These are phyloP conservation scores for Percina caprodes DNA, from an alignment of 2,113 vertebrate genomes.

Conservation along the genomic window DNA sequence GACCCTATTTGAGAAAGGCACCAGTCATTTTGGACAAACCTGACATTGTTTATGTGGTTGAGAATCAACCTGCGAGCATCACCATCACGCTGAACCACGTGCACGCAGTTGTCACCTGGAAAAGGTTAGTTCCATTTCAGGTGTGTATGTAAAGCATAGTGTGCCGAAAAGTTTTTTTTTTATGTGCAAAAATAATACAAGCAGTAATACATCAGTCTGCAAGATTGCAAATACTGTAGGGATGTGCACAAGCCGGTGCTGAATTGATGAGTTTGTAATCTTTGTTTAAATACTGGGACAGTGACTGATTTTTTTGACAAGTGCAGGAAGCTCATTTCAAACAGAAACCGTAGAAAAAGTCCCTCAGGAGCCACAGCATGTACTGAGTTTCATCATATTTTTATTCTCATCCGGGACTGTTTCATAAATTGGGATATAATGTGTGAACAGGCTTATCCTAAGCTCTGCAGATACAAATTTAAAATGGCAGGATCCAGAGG, in stretches of 20 bases:
- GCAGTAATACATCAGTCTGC: not conserved
- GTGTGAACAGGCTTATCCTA: not conserved
- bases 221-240: not conserved
- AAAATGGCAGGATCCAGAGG: not conserved
- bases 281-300: not conserved
- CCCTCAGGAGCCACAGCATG: not conserved
- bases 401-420: not conserved
- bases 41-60: slow-evolving; percentile 89
- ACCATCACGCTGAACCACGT: slow-evolving; percentile 94
- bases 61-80: slow-evolving; percentile 88
- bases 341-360: not conserved
- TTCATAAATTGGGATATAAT: not conserved
- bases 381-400: slow-evolving; percentile 9
- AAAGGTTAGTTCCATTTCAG: slow-evolving; percentile 83
- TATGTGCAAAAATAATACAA: not conserved
- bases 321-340: not conserved
- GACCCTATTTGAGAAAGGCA: slow-evolving; percentile 88
- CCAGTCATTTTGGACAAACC: slow-evolving; percentile 92
- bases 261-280: not conserved
- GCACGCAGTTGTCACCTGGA: slow-evolving; percentile 91
- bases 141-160: not conserved
- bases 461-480: not conserved
- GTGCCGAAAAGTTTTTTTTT: not conserved
- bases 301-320: not conserved
- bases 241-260: not conserved